Evolutionary conservation across 1,140 invertebrate species (phyloP), one percentile per base, ranked within the genome.

Genomic region (Thereuonema tuberculata): DNA sequence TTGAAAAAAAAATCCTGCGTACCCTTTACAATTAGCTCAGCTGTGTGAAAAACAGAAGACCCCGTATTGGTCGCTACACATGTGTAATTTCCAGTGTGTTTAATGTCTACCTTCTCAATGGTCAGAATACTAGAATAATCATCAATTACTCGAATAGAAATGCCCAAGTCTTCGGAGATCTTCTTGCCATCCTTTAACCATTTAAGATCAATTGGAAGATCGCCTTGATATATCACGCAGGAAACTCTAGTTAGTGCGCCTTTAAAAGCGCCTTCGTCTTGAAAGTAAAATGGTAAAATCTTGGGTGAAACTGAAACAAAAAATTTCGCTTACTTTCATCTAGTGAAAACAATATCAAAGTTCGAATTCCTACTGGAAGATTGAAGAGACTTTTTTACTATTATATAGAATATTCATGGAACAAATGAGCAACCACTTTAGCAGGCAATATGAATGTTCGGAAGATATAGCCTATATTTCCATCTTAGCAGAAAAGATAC

Each of bases 201-300:
- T 61, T 75, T 76, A 58, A 86, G 80, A 62, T 76, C 75, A 58
- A 87, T 77, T 53, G 85, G 85, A 64, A 80, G 77, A 71, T 87
- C 85, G 31, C 84, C 85, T 64, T 83, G 82, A 64, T 81, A 81
- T 52, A 84, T 81, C 31, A 82, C 81, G 72, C 85, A 89, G 67
- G 82, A 78, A 62, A 85, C 76, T 62, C 82, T 79, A 46, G 83
- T 80, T 47, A 83, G 78, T 66, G 82, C 81, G 28, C 84, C 84
- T 63, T 80, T 80, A 71, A 80, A 78, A 70, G 83, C 76, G 67
- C 77, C 73, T 68, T 76, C 76, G 63, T 78, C 70, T 61, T 78
- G 79, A 67, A 82, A 82, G 62, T 70, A 69, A 71, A 84, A 84
- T 63, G 80, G 78, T 68, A 81, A 77, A 69, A 83, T 81, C 70